Evolutionary conservation across 2,113 vertebrate genomes (phyloP).

Genomic region (Drymodes brunneopygia): DNA sequence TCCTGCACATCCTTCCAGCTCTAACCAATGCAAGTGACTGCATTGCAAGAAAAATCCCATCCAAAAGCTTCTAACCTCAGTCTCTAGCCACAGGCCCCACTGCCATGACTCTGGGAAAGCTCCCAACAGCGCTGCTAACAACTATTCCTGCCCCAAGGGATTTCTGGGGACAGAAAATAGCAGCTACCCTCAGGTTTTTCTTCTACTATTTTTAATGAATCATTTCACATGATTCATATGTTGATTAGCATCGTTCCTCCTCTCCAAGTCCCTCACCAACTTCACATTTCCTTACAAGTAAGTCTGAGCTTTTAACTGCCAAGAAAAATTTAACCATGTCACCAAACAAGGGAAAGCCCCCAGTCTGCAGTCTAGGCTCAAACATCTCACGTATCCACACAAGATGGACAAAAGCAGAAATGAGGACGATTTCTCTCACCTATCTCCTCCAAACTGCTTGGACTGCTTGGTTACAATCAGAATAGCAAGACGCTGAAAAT

Average conservation of each 20-base stretch:
- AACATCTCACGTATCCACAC: background rate
- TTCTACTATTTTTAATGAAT: background rate
- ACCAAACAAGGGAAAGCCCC: background rate
- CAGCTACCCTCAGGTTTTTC: background rate
- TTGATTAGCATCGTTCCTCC: background rate
- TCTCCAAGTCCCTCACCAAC: background rate
- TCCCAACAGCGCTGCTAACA: background rate
- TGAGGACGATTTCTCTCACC: background rate
- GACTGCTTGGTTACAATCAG: background rate
- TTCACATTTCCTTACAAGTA: background rate
- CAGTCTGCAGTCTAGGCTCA: background rate
- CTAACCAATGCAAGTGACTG: background rate
- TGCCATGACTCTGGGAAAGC: background rate
- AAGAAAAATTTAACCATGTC: background rate
- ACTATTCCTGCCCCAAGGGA: slow-evolving; percentile 11
- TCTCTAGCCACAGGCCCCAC: background rate
- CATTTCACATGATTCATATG: background rate
- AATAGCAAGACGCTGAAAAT: background rate
- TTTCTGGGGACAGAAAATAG: background rate
- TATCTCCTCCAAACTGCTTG: background rate
- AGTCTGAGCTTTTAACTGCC: background rate
- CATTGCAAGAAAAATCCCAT: background rate
- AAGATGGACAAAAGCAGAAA: background rate
- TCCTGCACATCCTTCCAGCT: background rate
- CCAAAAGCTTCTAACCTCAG: slow-evolving; percentile 18